Base-by-base conservation (phyloP, 92 coral and sea anemone species). In the Epizoanthus ramosus region DNA sequence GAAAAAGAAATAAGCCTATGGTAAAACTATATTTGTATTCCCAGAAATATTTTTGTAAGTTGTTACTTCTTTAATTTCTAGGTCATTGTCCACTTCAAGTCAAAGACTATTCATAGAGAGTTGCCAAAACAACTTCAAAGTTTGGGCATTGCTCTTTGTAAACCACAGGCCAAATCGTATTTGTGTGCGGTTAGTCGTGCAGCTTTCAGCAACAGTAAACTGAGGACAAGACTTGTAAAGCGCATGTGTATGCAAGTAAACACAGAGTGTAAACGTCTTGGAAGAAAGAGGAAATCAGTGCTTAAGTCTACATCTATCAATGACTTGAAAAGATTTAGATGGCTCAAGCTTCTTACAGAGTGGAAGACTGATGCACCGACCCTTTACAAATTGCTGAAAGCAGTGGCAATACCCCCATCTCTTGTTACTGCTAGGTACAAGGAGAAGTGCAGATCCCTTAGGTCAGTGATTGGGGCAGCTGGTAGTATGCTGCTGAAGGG, bases 401-500 rank as follows among this genome's bases (percentile, higher is more conserved):
- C 63, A n/a, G 80, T 77, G 57, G 89, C 86, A 79, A 21, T 72
- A 72, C 81, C 86, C 53, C 75, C 86, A 25, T 69, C 68, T 23
- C 57, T 22, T 73, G 52, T 86, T n/a, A n/a, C n/a, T n/a, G n/a
- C n/a, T 18, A 18, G 65, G 71, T 39, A 39, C 64, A 70, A 80
- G 57, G 61, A 47, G 64, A 43, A 81, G 18, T 37, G 5, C 43
- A 37, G 43, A 37, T 81, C 68, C 35, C 85, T 81, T 53, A 19
- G 68, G 79, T 68, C 85, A 65, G 24, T 81, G 63, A 70, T 69
- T 31, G 85, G 85, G 25, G 8, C 79, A 2, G 87, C 90, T 66
- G 86, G 72, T 28, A 76, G 87, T 21, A 87, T 87, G 77, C 79
- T 87, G 45, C 45, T 87, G 57, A 83, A 65, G 83, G 84, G 87